phyloP scores from a whole-genome alignment of 2,113 vertebrate genomes.

The Columbina picui region DNA sequence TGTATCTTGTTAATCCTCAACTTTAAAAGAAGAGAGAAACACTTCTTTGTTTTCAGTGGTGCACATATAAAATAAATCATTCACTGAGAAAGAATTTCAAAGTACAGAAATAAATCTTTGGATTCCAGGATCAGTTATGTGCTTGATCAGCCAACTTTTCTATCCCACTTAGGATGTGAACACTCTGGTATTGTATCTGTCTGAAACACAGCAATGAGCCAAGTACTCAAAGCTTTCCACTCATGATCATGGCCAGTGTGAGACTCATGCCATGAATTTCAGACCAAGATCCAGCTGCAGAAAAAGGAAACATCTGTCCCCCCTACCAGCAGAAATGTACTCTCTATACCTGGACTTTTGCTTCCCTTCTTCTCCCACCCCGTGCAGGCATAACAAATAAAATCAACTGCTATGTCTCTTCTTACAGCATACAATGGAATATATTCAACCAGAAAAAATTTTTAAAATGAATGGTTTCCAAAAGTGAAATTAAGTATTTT shows the following conservation, averaged over 20 bases:
- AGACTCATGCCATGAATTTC: not conserved
- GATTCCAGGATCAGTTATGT: not conserved
- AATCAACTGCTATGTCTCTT: not conserved
- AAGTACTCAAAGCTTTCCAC: not conserved
- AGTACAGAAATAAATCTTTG: not conserved
- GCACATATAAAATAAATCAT: not conserved
- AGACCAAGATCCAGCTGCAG: not conserved
- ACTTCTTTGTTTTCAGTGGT: not conserved
- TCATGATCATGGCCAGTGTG: not conserved
- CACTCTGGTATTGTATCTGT: not conserved
- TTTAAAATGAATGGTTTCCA: not conserved
- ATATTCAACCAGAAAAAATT: not conserved
- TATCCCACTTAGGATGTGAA: not conserved
- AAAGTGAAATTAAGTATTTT: not conserved
- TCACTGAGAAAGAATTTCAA: not conserved
- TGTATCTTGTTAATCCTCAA: not conserved
- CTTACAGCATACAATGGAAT: not conserved
- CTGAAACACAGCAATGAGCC: not conserved
- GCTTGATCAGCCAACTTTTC: constrained; percentile 5
- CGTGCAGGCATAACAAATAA: not conserved
- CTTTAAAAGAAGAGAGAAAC: not conserved
- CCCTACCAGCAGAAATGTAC: not conserved
- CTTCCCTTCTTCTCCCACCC: not conserved
- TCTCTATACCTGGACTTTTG: not conserved
- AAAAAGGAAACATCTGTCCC: not conserved